Evolutionary conservation across 2,797 vertebrate genomes (phyloP).

Genomic region (Psittacula echo): DNA sequence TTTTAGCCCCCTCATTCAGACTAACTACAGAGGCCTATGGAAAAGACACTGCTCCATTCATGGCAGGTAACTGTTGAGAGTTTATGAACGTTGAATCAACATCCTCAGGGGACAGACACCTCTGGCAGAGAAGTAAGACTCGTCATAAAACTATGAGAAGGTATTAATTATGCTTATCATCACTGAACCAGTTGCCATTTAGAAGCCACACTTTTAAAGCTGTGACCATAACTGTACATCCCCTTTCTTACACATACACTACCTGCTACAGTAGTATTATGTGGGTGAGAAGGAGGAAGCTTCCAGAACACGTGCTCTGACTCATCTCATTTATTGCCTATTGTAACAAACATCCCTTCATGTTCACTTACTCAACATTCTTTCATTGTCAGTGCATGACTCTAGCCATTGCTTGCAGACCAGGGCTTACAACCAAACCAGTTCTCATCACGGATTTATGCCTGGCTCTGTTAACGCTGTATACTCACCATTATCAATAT

Average conservation of each 20-base stretch:
- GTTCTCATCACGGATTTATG: background rate
- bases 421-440: background rate
- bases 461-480: background rate
- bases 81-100: background rate
- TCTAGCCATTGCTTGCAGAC: background rate
- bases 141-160: background rate
- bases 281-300: background rate
- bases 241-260: background rate
- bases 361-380: background rate
- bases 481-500: accelerated
- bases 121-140: background rate
- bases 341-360: background rate
- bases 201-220: background rate
- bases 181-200: background rate
- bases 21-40: background rate
- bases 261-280: background rate
- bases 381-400: background rate
- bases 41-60: background rate
- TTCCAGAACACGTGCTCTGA: background rate
- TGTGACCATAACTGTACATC: background rate
- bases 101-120: background rate
- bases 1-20: background rate
- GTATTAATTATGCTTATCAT: background rate
- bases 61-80: background rate
- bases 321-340: background rate